A percentile compares a stretch with the other conserved stretches of the same genome.
phyloP scores from a whole-genome alignment of 2,797 vertebrate species.

The Myotis findleyi region DNA sequence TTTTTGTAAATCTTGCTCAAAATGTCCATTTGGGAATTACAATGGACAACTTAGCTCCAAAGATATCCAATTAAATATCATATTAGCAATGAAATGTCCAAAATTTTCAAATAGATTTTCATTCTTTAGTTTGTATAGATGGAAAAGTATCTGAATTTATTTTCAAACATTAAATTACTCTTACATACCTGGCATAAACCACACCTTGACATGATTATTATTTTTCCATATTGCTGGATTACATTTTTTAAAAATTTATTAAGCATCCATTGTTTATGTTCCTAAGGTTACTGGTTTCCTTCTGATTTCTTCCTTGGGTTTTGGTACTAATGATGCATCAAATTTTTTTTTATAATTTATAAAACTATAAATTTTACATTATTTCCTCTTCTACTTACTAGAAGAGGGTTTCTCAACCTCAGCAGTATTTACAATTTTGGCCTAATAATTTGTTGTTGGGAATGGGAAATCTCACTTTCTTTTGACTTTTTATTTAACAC shows the following conservation, averaged over 20 bases:
- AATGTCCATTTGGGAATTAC: not conserved
- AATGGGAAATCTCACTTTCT: not conserved
- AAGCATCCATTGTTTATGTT: not conserved
- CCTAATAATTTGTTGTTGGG: not conserved
- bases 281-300: not conserved
- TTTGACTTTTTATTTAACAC: not conserved
- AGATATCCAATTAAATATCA: not conserved
- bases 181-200: not conserved
- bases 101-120: not conserved
- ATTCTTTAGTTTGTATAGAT: not conserved
- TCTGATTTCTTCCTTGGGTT: not conserved
- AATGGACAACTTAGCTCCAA: not conserved
- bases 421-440: not conserved
- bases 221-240: not conserved
- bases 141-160: not conserved
- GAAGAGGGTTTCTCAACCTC: not conserved
- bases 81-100: not conserved
- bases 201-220: not conserved
- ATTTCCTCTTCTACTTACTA: not conserved
- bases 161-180: not conserved
- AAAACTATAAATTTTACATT: not conserved
- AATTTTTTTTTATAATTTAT: not conserved
- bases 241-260: not conserved
- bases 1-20: not conserved
- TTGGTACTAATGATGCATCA: not conserved